Conservation (phyloP, 1,140 invertebrate species). For the Drepana arcuata region DNA sequence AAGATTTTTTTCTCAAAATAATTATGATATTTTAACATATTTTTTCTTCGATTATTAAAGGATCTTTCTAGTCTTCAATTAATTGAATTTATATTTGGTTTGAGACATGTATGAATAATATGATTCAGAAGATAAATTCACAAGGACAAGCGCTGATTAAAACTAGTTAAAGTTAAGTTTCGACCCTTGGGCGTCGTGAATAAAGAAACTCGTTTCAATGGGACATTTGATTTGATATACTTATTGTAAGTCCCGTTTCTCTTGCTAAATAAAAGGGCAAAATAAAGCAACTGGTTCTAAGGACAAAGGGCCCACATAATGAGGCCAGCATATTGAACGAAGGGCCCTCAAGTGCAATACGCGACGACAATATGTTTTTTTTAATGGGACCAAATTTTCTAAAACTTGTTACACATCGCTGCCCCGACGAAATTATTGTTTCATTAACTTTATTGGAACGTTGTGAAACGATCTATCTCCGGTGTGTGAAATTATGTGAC, state of each 20-base stretch:
- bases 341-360: constrained; percentile 47
- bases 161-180: constrained; percentile 54
- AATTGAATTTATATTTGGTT: too few relatives aligned
- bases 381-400: constrained; percentile 34
- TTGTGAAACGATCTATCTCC: background rate
- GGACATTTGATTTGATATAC: constrained; percentile 65
- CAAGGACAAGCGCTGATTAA: too few relatives aligned
- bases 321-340: constrained; percentile 60
- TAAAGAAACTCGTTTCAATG: constrained; percentile 39
- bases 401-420: constrained; percentile 19
- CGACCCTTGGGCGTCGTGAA: constrained; percentile 37
- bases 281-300: constrained; percentile 66
- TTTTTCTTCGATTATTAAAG: too few relatives aligned
- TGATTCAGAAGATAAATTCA: too few relatives aligned
- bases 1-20: too few relatives aligned
- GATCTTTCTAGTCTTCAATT: too few relatives aligned
- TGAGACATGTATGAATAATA: too few relatives aligned
- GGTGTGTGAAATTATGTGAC: too few relatives aligned
- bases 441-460: background rate
- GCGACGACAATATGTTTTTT: constrained; percentile 55
- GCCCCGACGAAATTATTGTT: constrained; percentile 6
- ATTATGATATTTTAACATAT: too few relatives aligned
- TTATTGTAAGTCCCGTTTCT: constrained; percentile 61
- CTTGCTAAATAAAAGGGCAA: constrained; percentile 44
- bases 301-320: constrained; percentile 69